phyloP scores from a whole-genome alignment of 35 echinoderm and acorn worm species.

The Apostichopus californicus region DNA sequence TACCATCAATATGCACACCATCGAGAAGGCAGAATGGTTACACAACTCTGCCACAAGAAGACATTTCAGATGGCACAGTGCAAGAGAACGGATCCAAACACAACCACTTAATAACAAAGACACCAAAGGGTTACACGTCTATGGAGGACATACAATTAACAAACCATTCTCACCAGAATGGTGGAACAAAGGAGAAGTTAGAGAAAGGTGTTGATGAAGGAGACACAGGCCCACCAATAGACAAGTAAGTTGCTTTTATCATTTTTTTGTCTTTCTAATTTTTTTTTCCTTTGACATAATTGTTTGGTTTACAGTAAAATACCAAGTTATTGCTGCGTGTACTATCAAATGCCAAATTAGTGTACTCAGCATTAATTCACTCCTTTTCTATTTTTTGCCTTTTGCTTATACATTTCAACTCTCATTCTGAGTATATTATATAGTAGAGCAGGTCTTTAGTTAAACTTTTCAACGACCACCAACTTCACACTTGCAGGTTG shows the following conservation, averaged over 20 bases:
- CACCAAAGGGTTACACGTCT: conserved; percentile 19
- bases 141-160: conserved; percentile 34
- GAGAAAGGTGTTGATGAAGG: conserved; percentile 10
- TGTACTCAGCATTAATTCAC: too few relatives aligned
- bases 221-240: neutral
- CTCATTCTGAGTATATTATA: too few relatives aligned
- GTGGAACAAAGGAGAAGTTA: conserved; percentile 21
- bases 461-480: too few relatives aligned
- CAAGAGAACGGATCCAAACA: neutral
- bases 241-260: conserved; percentile 9
- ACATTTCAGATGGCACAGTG: conserved; percentile 4
- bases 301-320: neutral
- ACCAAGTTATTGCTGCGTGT: too few relatives aligned
- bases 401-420: too few relatives aligned
- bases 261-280: neutral
- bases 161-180: conserved; percentile 7
- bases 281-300: neutral
- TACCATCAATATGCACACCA: neutral
- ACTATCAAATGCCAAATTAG: too few relatives aligned
- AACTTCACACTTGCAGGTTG: too few relatives aligned
- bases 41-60: conserved; percentile 12
- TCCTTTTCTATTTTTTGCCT: too few relatives aligned
- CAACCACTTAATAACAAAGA: neutral
- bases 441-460: too few relatives aligned
- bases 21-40: conserved; percentile 36